phyloP scores from a whole-genome alignment of 2,113 vertebrate genomes.

The Thomomys bottae region DNA sequence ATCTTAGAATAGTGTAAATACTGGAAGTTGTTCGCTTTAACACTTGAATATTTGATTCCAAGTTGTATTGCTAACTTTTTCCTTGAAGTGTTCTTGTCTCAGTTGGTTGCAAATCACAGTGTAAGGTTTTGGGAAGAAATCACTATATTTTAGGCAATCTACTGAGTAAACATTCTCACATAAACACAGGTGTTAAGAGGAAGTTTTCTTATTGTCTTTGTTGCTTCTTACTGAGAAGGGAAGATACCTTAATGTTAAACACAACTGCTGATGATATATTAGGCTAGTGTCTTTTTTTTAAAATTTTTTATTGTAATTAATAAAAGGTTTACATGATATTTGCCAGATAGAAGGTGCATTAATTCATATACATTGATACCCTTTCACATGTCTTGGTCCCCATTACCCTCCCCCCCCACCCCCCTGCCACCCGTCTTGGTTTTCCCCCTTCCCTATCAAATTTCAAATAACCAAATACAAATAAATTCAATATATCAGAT shows the following conservation, averaged over 20 bases:
- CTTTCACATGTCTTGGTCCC: too few relatives aligned
- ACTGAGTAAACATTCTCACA: slow-evolving; percentile 27
- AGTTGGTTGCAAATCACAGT: slow-evolving; percentile 11
- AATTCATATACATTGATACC: too few relatives aligned
- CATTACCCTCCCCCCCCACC: too few relatives aligned
- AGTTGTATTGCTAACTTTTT: slow-evolving; percentile 29
- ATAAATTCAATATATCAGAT: too few relatives aligned
- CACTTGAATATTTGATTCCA: slow-evolving; percentile 36
- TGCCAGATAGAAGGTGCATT: too few relatives aligned
- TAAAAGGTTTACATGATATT: too few relatives aligned
- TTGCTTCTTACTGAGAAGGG: slow-evolving; percentile 8
- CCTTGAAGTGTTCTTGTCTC: slow-evolving; percentile 41
- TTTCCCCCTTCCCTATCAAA: too few relatives aligned
- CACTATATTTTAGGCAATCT: background rate
- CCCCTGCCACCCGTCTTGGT: too few relatives aligned
- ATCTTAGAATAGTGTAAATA: slow-evolving; percentile 11
- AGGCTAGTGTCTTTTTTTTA: background rate
- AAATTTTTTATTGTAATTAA: too few relatives aligned
- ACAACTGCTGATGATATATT: background rate
- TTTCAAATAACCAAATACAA: too few relatives aligned
- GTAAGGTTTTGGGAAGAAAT: slow-evolving; percentile 9
- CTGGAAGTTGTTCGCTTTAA: background rate
- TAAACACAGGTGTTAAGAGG: slow-evolving; percentile 32
- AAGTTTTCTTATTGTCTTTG: slow-evolving; percentile 30
- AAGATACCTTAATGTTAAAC: slow-evolving; percentile 28